Evolutionary conservation across 2,888 invertebrate genomes (phyloP), one percentile per base, ranked within the genome.

Genomic region (Autographa pulchrina): DNA sequence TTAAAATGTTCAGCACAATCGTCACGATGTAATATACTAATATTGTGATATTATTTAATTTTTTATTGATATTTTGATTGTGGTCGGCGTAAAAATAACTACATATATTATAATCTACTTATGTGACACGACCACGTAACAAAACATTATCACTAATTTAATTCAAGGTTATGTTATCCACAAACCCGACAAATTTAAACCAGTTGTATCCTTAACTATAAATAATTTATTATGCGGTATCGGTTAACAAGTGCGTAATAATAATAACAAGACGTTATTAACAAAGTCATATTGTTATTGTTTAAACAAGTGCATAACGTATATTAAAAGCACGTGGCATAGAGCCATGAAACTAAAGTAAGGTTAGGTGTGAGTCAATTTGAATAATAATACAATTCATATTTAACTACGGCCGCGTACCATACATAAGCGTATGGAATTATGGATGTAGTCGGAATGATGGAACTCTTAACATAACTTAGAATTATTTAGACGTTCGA

Each of bases 251-350:
- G 67, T 70, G 70, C 63, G 70, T 11, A 74, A 72, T 74, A 25
- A 72, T 11, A 74, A 72, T 74, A 25, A 72, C 77, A 75, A 81
- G 82, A 83, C 85, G 82, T 68, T 65, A 68, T 75, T 87, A 88
- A 88, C 82, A 81, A 89, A 81, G 75, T 68, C 74, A 88, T 89
- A 61, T 69, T 65, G 77, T 77, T 83, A 69, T 80, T 86, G 74
- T 90, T 89, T 85, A 65, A 66, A 80, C 90, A 90, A 81, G 78
- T 88, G 89, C 59, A 68, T 48, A 31, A 43, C 13, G 43, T 56
- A 1, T 9, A 58, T 18, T 61, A 18, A 38, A 71, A 63, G 20
- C 63, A 81, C 65, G 59, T 70, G 70, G 59, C 38, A 11, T 13
- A 8, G 31, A 41, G 62, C 48, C 38, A 67, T 67, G 56, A 64